These are phyloP conservation scores for Varanus salvator DNA, from an alignment of 2,113 vertebrate genomes.

Conservation along the genomic window DNA sequence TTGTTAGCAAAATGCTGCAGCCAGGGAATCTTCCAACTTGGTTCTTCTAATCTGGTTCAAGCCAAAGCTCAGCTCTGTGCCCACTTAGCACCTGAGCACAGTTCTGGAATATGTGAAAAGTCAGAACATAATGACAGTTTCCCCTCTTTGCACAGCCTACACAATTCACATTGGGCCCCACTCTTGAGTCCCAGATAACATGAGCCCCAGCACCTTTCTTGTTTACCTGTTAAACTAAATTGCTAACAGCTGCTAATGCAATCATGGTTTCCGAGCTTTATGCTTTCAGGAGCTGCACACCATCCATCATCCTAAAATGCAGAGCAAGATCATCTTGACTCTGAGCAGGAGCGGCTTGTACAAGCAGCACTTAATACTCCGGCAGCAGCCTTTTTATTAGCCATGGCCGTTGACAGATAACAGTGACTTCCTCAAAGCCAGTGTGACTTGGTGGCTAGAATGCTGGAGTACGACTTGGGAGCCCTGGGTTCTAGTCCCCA, in stretches of 20 bases:
- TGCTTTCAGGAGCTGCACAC: background rate
- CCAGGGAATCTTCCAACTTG: background rate
- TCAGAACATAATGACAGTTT: background rate
- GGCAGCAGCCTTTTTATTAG: background rate
- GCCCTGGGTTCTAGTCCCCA: no score
- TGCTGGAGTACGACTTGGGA: no score
- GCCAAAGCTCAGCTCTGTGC: background rate
- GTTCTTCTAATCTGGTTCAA: no score
- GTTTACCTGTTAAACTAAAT: background rate
- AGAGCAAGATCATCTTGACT: background rate
- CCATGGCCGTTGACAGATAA: background rate
- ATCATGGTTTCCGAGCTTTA: background rate
- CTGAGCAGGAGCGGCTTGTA: background rate
- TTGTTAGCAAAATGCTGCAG: background rate
- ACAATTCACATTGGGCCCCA: background rate
- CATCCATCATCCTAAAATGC: background rate
- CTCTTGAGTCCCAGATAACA: background rate
- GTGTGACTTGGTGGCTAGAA: no score
- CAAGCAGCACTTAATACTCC: accelerated
- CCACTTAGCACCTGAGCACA: background rate
- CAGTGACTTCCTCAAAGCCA: slow-evolving; percentile 29
- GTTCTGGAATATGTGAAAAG: background rate
- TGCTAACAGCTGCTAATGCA: background rate
- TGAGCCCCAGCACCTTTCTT: background rate
- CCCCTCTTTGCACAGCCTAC: background rate